Conservation (phyloP, 2,888 invertebrate genomes). For the Hydraecia micacea region DNA sequence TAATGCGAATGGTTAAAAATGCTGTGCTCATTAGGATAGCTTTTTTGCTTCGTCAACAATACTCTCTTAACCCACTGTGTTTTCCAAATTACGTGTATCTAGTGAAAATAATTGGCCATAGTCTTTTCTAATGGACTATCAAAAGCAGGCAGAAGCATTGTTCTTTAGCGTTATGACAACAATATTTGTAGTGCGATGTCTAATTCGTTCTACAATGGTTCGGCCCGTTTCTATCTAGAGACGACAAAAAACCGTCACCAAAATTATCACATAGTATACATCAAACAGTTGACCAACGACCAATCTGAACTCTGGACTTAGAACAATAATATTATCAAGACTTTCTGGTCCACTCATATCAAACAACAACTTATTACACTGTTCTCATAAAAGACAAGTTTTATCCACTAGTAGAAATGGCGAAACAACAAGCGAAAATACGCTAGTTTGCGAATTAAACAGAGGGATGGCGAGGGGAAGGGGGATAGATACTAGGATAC, state of each 20-base stretch:
- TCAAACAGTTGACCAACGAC: conserved; percentile 24
- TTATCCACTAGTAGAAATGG: conserved; percentile 44
- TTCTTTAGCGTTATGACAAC: not conserved
- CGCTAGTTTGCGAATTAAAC: conserved; percentile 66
- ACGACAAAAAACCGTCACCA: not conserved
- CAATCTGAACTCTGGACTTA: conserved; percentile 8
- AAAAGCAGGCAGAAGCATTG: not conserved
- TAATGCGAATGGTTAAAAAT: not conserved
- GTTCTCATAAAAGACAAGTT: conserved; percentile 53
- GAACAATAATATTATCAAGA: conserved; percentile 35
- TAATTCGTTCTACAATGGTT: not conserved
- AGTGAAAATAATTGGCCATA: not conserved
- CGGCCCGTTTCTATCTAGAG: not conserved
- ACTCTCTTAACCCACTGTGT: not conserved
- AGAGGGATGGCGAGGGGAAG: conserved; percentile 25
- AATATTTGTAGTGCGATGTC: not conserved
- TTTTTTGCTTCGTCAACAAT: not conserved
- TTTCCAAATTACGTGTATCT: not conserved
- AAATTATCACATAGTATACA: conserved; percentile 13
- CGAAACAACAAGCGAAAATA: conserved; percentile 58
- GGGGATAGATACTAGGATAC: conserved; percentile 63
- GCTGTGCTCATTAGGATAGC: not conserved
- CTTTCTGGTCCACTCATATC: conserved; percentile 29
- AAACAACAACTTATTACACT: conserved; percentile 56
- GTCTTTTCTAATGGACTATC: not conserved